Conservation (phyloP, 2,113 vertebrate species). For the Melanocharis versteri region DNA sequence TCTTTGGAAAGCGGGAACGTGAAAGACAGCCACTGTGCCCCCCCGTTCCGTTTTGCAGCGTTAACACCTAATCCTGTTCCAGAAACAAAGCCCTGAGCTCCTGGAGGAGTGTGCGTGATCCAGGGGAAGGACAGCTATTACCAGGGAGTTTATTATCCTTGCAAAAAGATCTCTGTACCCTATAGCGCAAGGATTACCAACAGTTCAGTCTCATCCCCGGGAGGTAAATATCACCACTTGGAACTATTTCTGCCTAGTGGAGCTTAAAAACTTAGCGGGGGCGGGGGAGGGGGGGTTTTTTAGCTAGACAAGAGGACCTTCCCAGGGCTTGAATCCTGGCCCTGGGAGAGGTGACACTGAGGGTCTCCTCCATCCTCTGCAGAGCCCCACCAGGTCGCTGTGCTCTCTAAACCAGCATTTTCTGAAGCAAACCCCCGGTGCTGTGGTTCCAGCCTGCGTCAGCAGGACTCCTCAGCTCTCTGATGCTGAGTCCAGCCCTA, state of each 20-base stretch:
- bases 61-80: constrained; percentile 21
- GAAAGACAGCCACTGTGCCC: not conserved
- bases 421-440: not conserved
- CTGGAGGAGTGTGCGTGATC: not conserved
- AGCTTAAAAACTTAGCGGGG: not conserved
- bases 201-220: not conserved
- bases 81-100: constrained; percentile 41
- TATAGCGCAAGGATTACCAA: not conserved
- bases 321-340: not conserved
- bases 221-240: not conserved
- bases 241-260: not conserved
- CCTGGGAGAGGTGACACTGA: not conserved
- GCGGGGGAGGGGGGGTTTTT: not conserved
- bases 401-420: not conserved
- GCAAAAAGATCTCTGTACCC: constrained; percentile 5
- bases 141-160: not conserved
- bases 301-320: not conserved
- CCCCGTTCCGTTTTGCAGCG: not conserved
- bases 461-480: not conserved
- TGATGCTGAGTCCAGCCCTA: not conserved
- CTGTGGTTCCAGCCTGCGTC: rapidly evolving
- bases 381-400: not conserved
- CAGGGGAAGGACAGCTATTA: not conserved
- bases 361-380: not conserved
- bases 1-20: not conserved